These are phyloP conservation scores for Xenopus laevis DNA, from an alignment of 2,113 vertebrate genomes.

Conservation along the genomic window DNA sequence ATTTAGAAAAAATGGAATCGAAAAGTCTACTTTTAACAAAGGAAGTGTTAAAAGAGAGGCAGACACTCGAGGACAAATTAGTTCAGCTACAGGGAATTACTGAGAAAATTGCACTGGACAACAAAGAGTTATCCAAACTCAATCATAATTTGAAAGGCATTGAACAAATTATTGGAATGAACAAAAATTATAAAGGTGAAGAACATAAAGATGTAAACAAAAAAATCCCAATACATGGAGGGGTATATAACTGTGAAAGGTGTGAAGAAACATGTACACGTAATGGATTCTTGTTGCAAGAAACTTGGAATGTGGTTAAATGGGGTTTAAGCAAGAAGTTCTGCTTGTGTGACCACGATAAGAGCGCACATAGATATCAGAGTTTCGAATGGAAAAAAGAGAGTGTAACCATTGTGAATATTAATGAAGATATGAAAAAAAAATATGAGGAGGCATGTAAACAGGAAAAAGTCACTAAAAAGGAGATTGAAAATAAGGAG, in stretches of 20 bases:
- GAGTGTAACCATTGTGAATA: not conserved
- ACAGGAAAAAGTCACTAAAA: too few species aligned
- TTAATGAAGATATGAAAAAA: not conserved
- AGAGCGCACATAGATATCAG: rapidly evolving
- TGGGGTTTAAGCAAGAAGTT: not conserved
- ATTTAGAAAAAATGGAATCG: not conserved
- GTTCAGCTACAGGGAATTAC: constrained; percentile 25
- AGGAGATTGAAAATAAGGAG: not conserved
- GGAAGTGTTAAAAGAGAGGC: not conserved
- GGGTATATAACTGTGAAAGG: constrained; percentile 28
- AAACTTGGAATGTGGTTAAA: not conserved
- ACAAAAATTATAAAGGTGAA: constrained; percentile 31
- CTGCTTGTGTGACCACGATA: rapidly evolving
- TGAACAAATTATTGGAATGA: not conserved
- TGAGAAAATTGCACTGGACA: not conserved
- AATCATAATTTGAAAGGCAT: constrained; percentile 5
- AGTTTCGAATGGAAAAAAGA: constrained; percentile 27
- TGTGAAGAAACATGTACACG: constrained; percentile 46
- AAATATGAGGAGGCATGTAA: not conserved
- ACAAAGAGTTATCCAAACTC: constrained; percentile 13
- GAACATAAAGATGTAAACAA: not conserved
- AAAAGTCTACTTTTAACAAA: not conserved
- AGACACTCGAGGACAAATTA: constrained; percentile 14
- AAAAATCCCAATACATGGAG: rapidly evolving
- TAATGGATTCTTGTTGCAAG: rapidly evolving